Evolutionary conservation across 2,113 vertebrate genomes (phyloP), one percentile per base, ranked within the genome.

Genomic region (Cinclus mexicanus): DNA sequence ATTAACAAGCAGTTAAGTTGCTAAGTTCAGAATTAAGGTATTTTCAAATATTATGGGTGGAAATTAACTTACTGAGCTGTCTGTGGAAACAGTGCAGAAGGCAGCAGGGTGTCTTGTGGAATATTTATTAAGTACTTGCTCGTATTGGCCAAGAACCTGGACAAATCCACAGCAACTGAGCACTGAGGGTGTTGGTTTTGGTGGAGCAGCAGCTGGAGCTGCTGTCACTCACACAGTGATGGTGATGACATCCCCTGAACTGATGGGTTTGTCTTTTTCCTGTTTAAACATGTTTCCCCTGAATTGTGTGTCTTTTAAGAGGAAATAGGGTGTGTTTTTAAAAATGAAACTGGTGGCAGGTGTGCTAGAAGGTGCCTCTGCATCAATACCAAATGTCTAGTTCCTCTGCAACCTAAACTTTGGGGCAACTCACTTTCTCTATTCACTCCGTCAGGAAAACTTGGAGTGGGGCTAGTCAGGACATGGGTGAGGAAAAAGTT

Each of bases 31-130:
- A 83, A 82, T 93, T 76, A 87, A 93, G 77, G 64, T 87, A 79
- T 90, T 89, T 94, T 93, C 84, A 93, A 91, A 90, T 90, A 87
- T 90, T 83, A 70, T 89, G 90, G 56, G 60, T 75, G 41, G 55
- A 82, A 94, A 83, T 89, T 80, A 90, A 69, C 67, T 88, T 72
- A 56, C n/a, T 12, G 3, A 69, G 76, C 55, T 80, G 79, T 76
- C 91, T 90, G 22, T 64, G 61, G 72, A 85, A 88, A 52, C 78
- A 77, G 46, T 44, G 47, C 60, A 75, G 87, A 78, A 82, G 85
- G 67, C 60, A 82, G 88, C 25, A 39, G 57, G 33, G 19, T 68
- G 57, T 52, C 67, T 47, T 68, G 67, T 11, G n/a, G 89, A 83
- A 72, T 64, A 49, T 63, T 90, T 88, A 56, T 52, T 12, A 59